A percentile compares a stretch with the other conserved stretches of the same genome.
Evolutionary conservation across 2,797 vertebrate genomes (phyloP).

Genomic region (Benthosema pterotum): DNA sequence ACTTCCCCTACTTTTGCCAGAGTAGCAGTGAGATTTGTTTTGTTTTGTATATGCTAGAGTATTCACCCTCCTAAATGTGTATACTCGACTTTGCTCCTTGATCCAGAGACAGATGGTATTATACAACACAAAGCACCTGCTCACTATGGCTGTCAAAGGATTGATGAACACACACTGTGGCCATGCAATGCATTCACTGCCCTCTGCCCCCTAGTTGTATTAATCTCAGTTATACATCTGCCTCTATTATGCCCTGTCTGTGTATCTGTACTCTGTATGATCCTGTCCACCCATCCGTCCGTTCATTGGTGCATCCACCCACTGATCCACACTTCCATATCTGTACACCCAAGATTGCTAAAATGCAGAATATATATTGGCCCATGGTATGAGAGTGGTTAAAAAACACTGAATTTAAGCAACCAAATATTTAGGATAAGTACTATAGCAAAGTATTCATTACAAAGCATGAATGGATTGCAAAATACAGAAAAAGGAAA

Average conservation of each 20-base stretch:
- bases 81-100: constrained; percentile 1
- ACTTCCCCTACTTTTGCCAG: neutral
- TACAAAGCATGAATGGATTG: no score
- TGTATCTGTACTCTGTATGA: neutral
- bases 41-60: neutral
- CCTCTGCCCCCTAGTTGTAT: neutral
- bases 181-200: constrained; percentile 8
- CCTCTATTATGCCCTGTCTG: neutral
- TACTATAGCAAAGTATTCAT: no score
- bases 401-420: no score
- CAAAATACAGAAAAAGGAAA: no score
- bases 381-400: no score
- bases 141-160: constrained; percentile 25
- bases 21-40: neutral
- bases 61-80: no score
- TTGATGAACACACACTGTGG: constrained; percentile 25
- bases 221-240: neutral
- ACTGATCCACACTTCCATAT: no score
- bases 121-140: constrained; percentile 1
- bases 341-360: no score
- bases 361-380: no score
- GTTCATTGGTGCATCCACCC: neutral
- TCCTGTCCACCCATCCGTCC: neutral
- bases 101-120: constrained; percentile 34
- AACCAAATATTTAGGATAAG: no score